Evolutionary conservation across 2,797 vertebrate genomes (phyloP).

Genomic region (Chelonia mydas): DNA sequence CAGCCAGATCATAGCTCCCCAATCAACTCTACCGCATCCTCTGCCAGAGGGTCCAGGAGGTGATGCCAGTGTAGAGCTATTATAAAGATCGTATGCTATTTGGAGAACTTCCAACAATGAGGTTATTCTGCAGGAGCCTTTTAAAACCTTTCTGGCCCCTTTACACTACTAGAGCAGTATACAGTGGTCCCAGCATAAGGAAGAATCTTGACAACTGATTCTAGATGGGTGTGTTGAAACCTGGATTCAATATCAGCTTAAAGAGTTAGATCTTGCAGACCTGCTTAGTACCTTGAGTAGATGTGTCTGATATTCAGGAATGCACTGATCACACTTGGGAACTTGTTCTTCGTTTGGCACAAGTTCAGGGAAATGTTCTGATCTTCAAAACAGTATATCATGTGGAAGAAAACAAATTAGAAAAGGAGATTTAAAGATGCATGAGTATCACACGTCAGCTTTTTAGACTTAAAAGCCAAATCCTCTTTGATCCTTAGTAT

Average conservation of each 20-base stretch:
- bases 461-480: neutral
- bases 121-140: neutral
- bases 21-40: neutral
- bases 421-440: slow-evolving; percentile 16
- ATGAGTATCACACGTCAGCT: neutral
- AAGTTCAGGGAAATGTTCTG: neutral
- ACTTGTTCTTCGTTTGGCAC: neutral
- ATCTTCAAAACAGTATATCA: neutral
- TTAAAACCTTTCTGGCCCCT: neutral
- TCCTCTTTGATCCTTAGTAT: neutral
- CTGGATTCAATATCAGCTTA: neutral
- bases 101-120: neutral
- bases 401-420: neutral
- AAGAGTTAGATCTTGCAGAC: neutral
- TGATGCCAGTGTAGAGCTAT: slow-evolving; percentile 8
- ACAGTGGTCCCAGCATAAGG: neutral
- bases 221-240: fast-evolving
- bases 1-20: neutral
- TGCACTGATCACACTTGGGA: neutral
- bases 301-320: neutral
- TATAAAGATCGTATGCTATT: slow-evolving; percentile 19
- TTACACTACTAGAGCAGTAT: neutral
- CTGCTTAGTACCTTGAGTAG: neutral
- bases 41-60: neutral
- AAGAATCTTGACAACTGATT: neutral